Conservation (phyloP, 2,113 vertebrate species). For the Hydropotes inermis region DNA sequence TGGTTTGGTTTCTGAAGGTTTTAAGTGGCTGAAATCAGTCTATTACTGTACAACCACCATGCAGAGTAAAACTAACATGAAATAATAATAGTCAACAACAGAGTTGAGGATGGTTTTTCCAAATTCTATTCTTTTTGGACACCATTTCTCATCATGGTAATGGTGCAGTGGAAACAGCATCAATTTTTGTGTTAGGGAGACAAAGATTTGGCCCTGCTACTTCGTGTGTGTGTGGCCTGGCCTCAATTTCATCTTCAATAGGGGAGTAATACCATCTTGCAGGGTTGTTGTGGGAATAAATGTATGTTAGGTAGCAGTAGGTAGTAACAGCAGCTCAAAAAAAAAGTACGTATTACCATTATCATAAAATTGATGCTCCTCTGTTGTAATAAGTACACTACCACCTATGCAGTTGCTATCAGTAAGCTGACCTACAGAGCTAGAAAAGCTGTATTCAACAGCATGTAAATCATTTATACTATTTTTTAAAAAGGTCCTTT, state of each 20-base stretch:
- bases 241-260: neutral
- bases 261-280: neutral
- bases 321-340: neutral
- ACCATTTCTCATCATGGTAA: neutral
- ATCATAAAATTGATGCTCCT: neutral
- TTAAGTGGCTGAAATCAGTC: constrained; percentile 17
- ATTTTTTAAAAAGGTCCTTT: neutral
- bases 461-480: neutral
- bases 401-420: neutral
- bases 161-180: neutral
- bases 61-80: neutral
- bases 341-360: neutral
- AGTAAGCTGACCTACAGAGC: neutral
- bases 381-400: neutral
- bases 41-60: constrained; percentile 28
- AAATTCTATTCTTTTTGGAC: neutral
- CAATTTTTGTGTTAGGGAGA: neutral
- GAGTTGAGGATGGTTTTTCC: neutral
- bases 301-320: neutral
- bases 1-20: constrained; percentile 24
- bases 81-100: constrained; percentile 14
- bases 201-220: neutral
- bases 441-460: constrained; percentile 14
- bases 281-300: neutral
- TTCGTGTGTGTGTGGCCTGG: neutral